Base-by-base conservation (phyloP, 2,113 vertebrate species). In the Dryoscopus gambensis region DNA sequence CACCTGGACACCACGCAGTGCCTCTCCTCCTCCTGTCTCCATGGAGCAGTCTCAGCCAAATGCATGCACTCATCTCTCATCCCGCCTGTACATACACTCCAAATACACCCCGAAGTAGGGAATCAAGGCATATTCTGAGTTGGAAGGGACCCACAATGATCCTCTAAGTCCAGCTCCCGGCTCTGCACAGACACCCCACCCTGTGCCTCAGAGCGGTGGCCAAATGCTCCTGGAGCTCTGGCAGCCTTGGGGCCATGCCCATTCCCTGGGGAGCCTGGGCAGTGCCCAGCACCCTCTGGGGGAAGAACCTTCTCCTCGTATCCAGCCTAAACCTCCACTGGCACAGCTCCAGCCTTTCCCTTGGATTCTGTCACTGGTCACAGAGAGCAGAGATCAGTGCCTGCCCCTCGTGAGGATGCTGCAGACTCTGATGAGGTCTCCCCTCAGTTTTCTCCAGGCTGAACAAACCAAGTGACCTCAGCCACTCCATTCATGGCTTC, bases 241-340 rank as follows among this genome's bases (percentile, higher is more conserved):
- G 27, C 15, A 65, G 76, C 22, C 52, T 20, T 0, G 3, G 40
- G 30, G 10, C 15, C 0, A 2, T 46, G 39, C 13, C 46, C 10
- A 3, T 39, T 44, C 39, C 39, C 15, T 60, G 64, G 19, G 28
- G 33, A 53, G 33, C 46, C 37, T 21, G 13, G 1, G 1, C 65
- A 63, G 17, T 22, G 57, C 65, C 39, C 50, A 23, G 9, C 31
- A 50, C 31, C 12, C 40, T 49, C 50, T 37, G 37, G 5, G 14
- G 33, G 31, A 50, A 22, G 23, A 37, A 3, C 22, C 10, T 65
- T 27, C 42, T 5, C 50, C 37, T 57, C 13, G 6, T 27, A 10
- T 27, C 50, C 59, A 33, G 1, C 31, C 12, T 65, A 2, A 40
- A 13, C 40, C 30, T 40, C 42, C n/a, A 4, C 2, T 55, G 65